A percentile compares a stretch with the other conserved stretches of the same genome.
phyloP scores from a whole-genome alignment of 2,888 invertebrate species.

The Dendrolimus houi region DNA sequence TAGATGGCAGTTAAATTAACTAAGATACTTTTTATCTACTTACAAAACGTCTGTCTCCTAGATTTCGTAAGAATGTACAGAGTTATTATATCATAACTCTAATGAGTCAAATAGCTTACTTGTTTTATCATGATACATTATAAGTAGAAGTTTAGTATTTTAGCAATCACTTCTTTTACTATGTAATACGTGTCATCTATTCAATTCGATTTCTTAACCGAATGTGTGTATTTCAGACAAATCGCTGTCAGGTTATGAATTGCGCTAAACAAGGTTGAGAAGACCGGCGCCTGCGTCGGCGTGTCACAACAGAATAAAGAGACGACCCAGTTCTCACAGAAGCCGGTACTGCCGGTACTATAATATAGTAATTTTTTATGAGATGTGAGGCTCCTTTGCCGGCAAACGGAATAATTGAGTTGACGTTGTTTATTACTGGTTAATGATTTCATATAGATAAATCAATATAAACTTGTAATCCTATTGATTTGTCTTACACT shows the following conservation, averaged over 20 bases:
- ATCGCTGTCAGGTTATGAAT: slow-evolving; percentile 12
- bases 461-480: neutral
- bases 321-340: slow-evolving; percentile 65
- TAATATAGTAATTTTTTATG: slow-evolving; percentile 1
- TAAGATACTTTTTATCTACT: no score
- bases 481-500: no score
- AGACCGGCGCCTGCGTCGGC: slow-evolving; percentile 47
- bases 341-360: slow-evolving; percentile 24
- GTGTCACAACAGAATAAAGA: slow-evolving; percentile 56
- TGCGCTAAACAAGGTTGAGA: slow-evolving; percentile 26
- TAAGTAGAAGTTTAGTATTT: no score
- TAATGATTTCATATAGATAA: neutral
- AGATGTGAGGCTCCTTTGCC: neutral
- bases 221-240: neutral
- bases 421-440: neutral
- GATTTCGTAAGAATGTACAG: no score
- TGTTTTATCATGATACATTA: no score
- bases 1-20: no score
- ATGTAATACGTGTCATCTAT: no score
- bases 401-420: neutral
- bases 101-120: no score
- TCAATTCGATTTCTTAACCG: no score
- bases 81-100: no score
- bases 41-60: no score
- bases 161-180: no score